Evolutionary conservation across 2,888 invertebrate genomes (phyloP).

Genomic region (Epinotia brunnichana): DNA sequence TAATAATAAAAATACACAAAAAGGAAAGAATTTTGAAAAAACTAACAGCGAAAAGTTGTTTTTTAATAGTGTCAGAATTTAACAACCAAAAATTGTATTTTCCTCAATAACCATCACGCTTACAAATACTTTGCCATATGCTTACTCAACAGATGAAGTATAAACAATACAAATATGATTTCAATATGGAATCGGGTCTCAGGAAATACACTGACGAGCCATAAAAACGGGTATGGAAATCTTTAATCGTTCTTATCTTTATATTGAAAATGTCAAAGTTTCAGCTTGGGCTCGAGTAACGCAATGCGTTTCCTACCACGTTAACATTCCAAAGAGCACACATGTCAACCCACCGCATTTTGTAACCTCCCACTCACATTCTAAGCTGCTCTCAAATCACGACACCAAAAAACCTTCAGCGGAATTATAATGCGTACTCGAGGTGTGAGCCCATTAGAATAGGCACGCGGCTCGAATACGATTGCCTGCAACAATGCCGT

Average conservation of each 20-base stretch:
- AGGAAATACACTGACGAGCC: background rate
- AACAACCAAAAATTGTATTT: too few species aligned
- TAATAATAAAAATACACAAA: too few species aligned
- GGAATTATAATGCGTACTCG: conserved; percentile 57
- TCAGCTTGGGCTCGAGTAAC: background rate
- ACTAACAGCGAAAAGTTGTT: too few species aligned
- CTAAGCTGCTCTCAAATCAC: conserved; percentile 23
- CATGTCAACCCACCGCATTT: conserved; percentile 9
- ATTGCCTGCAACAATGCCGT: conserved; percentile 73
- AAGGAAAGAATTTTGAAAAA: too few species aligned
- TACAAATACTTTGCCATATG: too few species aligned
- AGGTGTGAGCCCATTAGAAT: conserved; percentile 72
- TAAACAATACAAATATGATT: too few species aligned
- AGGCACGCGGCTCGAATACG: conserved; percentile 72
- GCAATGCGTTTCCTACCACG: background rate
- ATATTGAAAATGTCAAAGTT: too few species aligned
- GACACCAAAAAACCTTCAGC: conserved; percentile 31
- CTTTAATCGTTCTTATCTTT: too few species aligned
- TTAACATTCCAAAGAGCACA: conserved; percentile 15
- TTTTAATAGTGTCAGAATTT: too few species aligned
- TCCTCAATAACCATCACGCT: too few species aligned
- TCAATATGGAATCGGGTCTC: background rate
- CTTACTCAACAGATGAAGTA: too few species aligned
- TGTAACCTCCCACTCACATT: conserved; percentile 15
- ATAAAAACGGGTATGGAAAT: too few species aligned